Percentiles rank a stretch among this genome's conserved stretches.
Evolutionary conservation across 2,797 vertebrate genomes (phyloP).

Genomic region (Onychomys leucogaster): DNA sequence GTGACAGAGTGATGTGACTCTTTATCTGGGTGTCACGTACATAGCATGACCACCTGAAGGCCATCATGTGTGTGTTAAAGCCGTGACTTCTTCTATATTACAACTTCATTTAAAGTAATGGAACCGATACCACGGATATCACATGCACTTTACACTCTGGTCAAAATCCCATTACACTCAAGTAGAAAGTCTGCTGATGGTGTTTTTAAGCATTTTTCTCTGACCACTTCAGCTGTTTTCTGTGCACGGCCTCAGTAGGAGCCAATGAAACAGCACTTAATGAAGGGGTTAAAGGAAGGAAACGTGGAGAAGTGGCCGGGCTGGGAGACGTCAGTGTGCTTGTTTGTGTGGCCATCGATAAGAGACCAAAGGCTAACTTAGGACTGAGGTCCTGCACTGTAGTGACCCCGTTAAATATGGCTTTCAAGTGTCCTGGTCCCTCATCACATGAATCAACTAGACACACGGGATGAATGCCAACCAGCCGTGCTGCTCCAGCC

Average conservation of each 20-base stretch:
- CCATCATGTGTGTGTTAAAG: background rate
- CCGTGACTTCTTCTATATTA: background rate
- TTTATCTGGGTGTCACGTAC: background rate
- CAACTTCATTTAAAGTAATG: background rate
- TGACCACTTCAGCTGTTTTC: background rate
- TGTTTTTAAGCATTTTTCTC: conserved; percentile 25
- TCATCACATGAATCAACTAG: conserved; percentile 72
- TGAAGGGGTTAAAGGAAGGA: background rate
- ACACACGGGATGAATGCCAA: conserved; percentile 69
- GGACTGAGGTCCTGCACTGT: conserved; percentile 33
- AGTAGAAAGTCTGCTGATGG: background rate
- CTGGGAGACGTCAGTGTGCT: background rate
- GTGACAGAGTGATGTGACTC: background rate
- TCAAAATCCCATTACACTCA: conserved; percentile 1
- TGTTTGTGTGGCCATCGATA: background rate
- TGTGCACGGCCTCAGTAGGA: background rate
- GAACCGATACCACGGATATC: background rate
- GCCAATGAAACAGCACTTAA: background rate
- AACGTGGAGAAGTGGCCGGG: background rate
- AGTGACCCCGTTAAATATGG: conserved; percentile 57
- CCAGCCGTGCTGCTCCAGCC: conserved; percentile 61
- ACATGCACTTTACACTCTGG: background rate
- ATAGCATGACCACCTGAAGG: background rate
- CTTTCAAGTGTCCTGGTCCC: conserved; percentile 52
- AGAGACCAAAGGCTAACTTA: conserved; percentile 19